phyloP scores from a whole-genome alignment of 2,113 vertebrate genomes.

The Oreotrochilus melanogaster region DNA sequence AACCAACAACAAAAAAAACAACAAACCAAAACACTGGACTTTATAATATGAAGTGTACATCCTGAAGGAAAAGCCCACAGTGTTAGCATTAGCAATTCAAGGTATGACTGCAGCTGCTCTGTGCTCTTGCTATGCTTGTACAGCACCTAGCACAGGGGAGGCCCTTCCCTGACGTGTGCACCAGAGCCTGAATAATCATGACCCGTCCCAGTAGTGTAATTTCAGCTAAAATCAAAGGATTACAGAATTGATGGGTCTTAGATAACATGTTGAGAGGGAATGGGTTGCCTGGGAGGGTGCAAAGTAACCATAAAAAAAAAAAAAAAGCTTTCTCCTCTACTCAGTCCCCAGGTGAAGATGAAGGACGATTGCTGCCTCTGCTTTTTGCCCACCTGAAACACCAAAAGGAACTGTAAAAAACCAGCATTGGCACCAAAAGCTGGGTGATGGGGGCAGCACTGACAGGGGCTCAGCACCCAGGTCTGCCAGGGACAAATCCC shows the following conservation, averaged over 20 bases:
- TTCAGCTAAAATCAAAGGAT: neutral
- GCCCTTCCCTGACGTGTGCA: accelerated
- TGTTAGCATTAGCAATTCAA: accelerated
- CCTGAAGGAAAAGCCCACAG: neutral
- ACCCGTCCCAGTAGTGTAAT: neutral
- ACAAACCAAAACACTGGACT: neutral
- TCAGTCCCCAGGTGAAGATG: neutral
- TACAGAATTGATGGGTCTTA: neutral
- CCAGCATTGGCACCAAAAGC: accelerated
- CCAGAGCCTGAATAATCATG: neutral
- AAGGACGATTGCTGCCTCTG: neutral
- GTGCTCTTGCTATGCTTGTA: neutral
- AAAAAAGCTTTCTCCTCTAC: neutral
- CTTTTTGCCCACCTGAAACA: neutral
- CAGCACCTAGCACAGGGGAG: accelerated
- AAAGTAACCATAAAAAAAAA: neutral
- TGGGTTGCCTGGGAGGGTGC: neutral
- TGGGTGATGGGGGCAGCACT: accelerated
- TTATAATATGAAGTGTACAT: neutral
- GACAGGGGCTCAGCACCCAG: accelerated
- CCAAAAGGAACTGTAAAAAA: neutral
- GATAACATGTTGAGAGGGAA: accelerated
- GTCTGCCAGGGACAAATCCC: neutral
- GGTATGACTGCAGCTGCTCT: neutral
- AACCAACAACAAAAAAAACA: too few relatives aligned